Evolutionary conservation across 2,113 vertebrate genomes (phyloP).

Genomic region (Bettongia penicillata): DNA sequence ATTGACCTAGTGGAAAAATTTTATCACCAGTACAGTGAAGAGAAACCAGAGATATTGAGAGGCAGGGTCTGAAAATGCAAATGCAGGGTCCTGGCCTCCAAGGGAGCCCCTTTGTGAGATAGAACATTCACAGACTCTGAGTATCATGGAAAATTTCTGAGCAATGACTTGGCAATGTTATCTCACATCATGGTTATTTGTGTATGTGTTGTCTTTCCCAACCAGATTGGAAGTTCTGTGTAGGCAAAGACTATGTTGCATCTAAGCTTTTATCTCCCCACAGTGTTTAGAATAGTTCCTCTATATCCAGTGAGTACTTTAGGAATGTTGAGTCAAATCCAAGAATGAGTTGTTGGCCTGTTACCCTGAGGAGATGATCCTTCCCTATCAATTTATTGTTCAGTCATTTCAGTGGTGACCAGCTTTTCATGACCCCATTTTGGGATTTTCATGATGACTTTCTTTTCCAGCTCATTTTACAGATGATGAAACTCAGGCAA

Average conservation of each 20-base stretch:
- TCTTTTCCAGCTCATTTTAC: not conserved
- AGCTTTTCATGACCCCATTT: not conserved
- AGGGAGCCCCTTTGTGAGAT: not conserved
- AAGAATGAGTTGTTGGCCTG: not conserved
- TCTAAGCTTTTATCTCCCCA: not conserved
- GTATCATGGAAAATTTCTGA: not conserved
- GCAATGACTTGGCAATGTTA: not conserved
- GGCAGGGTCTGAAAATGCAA: constrained; percentile 76
- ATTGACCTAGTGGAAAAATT: not conserved
- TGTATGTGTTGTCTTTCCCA: not conserved
- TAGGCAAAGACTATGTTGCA: not conserved
- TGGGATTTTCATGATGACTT: not conserved
- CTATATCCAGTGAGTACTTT: not conserved
- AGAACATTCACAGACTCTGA: not conserved
- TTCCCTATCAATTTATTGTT: not conserved
- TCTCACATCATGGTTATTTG: not conserved
- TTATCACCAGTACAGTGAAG: constrained; percentile 81
- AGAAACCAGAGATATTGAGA: constrained; percentile 72
- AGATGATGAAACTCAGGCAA: not conserved
- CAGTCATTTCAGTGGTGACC: not conserved
- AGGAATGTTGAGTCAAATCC: not conserved
- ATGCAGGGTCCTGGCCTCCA: not conserved
- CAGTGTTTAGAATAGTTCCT: not conserved
- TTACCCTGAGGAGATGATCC: not conserved
- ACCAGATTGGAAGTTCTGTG: not conserved